Evolutionary conservation across 2,797 vertebrate species (phyloP), one percentile per base, ranked within the genome.

Genomic region (Todus mexicanus): DNA sequence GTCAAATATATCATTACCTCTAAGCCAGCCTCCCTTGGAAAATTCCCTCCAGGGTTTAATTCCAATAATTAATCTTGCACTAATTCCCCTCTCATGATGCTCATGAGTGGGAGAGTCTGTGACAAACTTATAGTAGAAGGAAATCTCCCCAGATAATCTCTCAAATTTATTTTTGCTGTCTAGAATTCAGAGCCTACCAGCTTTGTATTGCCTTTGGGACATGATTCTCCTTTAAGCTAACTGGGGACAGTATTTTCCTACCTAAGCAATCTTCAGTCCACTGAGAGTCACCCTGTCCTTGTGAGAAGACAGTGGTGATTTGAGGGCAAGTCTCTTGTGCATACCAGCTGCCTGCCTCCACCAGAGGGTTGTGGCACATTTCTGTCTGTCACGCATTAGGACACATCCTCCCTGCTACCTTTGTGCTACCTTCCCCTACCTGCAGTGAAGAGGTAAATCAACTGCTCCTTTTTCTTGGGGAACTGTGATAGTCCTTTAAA

Each of bases 31-130:
- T 53, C 43, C 43, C 60, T 83, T 69, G 70, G 79, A 93, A 89
- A 94, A 78, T 81, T 94, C 60, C 31, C 29, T 92, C 45, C 56
- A 78, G 66, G 56, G 84, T 85, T 95, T 83, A 85, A 83, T 57
- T 85, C 59, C 73, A 84, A 45, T 45, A 51, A 70, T 7, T 78
- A 69, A 80, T 72, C 54, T 92, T 91, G 69, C 50, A 51, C 22
- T 73, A 77, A 0, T 35, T 69, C 40, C 53, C 77, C 33, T 83
- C 75, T 87, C 48, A 54, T 29, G 26, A 43, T 86, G 54, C 23
- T 89, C 29, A 61, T 33, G 48, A 33, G 27, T 80, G 53, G 51
- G 21, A 56, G 51, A 82, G 31, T 61, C 84, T 90, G 45, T 37
- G 59, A 75, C 51, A 68, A 85, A 31, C 26, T 51, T 51, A 29